These are phyloP conservation scores for Odontamblyopus lacepedii DNA, from an alignment of 2,797 vertebrate genomes.

Conservation along the genomic window DNA sequence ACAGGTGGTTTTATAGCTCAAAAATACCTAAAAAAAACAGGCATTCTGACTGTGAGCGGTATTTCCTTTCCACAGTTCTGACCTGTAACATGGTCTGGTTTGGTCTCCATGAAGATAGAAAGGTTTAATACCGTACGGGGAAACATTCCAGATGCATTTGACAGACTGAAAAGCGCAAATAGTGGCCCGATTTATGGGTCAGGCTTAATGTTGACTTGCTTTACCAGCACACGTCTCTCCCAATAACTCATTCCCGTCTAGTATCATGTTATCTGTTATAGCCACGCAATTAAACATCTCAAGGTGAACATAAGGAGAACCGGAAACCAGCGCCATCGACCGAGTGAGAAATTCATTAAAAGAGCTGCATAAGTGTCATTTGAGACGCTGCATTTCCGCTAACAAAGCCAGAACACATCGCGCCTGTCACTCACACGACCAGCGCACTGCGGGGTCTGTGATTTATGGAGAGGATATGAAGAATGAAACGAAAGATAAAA, in stretches of 20 bases:
- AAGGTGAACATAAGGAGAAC: slow-evolving; percentile 81
- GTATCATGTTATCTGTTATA: slow-evolving; percentile 63
- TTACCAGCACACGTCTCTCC: slow-evolving; percentile 35
- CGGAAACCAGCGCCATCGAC: slow-evolving; percentile 78
- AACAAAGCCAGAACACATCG: slow-evolving; percentile 23
- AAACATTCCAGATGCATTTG: too few species aligned
- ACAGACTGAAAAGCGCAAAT: too few species aligned
- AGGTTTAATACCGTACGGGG: too few species aligned
- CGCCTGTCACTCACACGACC: slow-evolving; percentile 43
- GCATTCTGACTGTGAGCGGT: too few species aligned
- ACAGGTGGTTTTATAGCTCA: too few species aligned
- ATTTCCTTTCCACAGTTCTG: too few species aligned
- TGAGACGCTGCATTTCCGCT: slow-evolving; percentile 74
- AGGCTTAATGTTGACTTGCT: not conserved
- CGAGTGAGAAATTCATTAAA: slow-evolving; percentile 77
- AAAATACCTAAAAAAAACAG: too few species aligned
- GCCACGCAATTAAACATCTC: slow-evolving; percentile 79
- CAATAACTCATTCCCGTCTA: slow-evolving; percentile 69
- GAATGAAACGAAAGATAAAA: slow-evolving; percentile 38
- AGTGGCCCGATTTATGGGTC: too few species aligned
- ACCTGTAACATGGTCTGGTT: too few species aligned
- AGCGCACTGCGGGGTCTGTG: slow-evolving; percentile 34
- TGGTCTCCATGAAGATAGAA: too few species aligned
- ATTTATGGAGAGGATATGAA: slow-evolving; percentile 13
- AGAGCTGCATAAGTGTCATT: slow-evolving; percentile 70